phyloP scores from a whole-genome alignment of 1,140 invertebrate genomes.

The Chionoecetes opilio region DNA sequence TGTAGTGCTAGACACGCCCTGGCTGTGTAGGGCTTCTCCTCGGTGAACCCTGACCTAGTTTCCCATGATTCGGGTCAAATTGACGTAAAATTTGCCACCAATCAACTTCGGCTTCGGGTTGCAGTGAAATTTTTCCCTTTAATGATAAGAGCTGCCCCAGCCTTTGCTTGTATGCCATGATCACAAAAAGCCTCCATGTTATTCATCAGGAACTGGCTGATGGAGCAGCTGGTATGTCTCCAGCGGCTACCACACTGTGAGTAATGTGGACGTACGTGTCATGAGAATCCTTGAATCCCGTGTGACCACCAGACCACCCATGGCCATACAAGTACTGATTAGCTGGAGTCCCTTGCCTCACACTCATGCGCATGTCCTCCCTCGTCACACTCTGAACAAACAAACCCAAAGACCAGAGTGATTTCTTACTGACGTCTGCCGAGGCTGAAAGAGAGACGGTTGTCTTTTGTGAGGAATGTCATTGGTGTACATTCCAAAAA shows the following conservation, averaged over 20 bases:
- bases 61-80: background rate
- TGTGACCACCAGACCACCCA: background rate
- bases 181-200: no score
- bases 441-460: no score
- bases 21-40: background rate
- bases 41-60: background rate
- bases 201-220: no score
- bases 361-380: background rate
- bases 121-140: background rate
- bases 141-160: background rate
- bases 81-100: background rate
- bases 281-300: background rate
- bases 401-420: background rate
- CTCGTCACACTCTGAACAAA: background rate
- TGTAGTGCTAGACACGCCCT: background rate
- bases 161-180: no score
- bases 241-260: background rate
- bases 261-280: background rate
- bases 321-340: background rate
- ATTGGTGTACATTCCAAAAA: no score
- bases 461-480: no score
- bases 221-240: no score
- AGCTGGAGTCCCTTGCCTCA: conserved; percentile 13
- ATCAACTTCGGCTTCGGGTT: background rate
- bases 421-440: background rate